Conservation (phyloP, 2,797 vertebrate species). For the Oceanodroma leucorhoa region DNA sequence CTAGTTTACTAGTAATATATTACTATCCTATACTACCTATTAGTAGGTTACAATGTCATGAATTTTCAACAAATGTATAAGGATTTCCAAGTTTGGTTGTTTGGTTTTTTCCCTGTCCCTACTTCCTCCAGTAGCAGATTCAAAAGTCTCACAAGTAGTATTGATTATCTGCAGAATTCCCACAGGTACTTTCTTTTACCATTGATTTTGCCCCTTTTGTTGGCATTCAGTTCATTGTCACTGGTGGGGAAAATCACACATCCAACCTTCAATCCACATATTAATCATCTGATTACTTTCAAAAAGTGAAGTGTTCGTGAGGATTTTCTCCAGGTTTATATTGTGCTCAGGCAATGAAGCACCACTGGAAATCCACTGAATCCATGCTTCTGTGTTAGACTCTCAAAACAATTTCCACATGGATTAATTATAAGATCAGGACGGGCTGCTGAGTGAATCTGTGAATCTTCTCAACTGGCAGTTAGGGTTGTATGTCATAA, state of each 20-base stretch:
- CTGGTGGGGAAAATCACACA: background rate
- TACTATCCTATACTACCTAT: background rate
- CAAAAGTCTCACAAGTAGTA: background rate
- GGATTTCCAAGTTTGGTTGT: background rate
- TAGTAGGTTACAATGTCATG: background rate
- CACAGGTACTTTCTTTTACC: background rate
- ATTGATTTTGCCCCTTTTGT: background rate
- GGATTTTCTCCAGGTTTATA: background rate
- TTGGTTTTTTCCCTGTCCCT: rapidly evolving
- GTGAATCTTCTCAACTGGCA: background rate
- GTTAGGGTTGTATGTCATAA: background rate
- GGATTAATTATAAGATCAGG: background rate
- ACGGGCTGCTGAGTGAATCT: background rate
- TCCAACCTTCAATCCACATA: background rate
- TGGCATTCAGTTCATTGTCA: background rate
- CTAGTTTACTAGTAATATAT: background rate
- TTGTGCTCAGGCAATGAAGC: background rate
- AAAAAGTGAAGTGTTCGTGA: background rate
- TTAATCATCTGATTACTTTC: background rate
- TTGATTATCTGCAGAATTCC: background rate
- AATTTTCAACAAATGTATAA: background rate
- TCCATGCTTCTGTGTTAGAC: background rate
- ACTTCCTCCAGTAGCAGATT: background rate
- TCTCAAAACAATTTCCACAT: background rate
- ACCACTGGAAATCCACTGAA: background rate